phyloP scores from a whole-genome alignment of 2,113 vertebrate species.

The Donacobius atricapilla region DNA sequence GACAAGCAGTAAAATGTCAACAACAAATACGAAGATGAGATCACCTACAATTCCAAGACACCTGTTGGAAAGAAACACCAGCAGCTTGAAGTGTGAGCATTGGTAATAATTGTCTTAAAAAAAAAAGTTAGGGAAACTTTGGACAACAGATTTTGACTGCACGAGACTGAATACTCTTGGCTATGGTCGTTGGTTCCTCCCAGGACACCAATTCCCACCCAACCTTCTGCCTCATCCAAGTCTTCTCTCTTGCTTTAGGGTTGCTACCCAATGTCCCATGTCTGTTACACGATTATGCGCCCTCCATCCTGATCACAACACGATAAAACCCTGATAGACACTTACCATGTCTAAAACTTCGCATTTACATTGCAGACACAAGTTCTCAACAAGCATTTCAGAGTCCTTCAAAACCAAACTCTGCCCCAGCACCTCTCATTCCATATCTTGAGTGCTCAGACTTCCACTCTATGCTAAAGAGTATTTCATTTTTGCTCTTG shows the following conservation, averaged over 20 bases:
- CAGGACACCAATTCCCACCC: background rate
- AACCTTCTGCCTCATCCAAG: constrained; percentile 34
- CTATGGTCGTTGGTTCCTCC: background rate
- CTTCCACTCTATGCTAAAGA: background rate
- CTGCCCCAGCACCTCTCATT: background rate
- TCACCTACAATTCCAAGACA: background rate
- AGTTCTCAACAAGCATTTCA: background rate
- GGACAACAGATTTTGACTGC: constrained; percentile 23
- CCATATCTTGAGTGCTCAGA: accelerated
- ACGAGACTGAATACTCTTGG: constrained; percentile 37
- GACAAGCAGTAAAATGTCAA: background rate
- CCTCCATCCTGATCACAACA: background rate
- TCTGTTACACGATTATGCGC: background rate
- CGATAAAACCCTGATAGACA: background rate
- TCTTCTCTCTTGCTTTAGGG: constrained; percentile 1
- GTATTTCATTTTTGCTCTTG: background rate
- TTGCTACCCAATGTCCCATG: background rate
- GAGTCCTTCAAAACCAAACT: background rate
- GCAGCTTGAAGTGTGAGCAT: background rate
- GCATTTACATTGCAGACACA: accelerated
- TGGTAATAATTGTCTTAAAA: background rate
- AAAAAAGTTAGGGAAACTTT: background rate
- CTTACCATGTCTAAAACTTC: accelerated
- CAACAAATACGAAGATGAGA: background rate
- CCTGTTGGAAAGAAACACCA: background rate